Percentiles rank a stretch among this genome's conserved stretches.
phyloP scores from a whole-genome alignment of 2,888 invertebrate genomes.

The Zygogramma bicolorata region DNA sequence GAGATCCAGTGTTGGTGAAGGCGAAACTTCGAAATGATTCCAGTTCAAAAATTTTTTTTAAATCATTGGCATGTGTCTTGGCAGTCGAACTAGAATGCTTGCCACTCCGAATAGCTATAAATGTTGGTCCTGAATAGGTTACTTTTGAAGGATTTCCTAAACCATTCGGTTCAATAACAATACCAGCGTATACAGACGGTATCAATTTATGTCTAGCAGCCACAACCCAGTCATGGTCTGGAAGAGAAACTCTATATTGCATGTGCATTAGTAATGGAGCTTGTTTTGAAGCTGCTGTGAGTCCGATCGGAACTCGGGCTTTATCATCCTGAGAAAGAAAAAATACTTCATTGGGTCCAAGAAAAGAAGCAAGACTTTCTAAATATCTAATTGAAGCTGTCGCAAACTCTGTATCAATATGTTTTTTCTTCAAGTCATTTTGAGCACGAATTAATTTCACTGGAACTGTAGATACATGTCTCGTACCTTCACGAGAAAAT shows the following conservation, averaged over 20 bases:
- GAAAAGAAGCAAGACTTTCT: conserved; percentile 46
- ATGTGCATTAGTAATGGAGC: conserved; percentile 36
- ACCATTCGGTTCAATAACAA: conserved; percentile 46
- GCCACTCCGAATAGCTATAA: conserved; percentile 58
- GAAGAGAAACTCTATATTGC: conserved; percentile 42
- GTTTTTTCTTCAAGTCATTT: conserved; percentile 22
- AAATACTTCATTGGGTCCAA: not conserved
- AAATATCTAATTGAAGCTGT: conserved; percentile 49
- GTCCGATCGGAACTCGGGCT: conserved; percentile 8
- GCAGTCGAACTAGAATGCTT: conserved; percentile 45
- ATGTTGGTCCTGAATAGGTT: conserved; percentile 63
- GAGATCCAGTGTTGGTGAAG: not conserved
- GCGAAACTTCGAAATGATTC: not conserved
- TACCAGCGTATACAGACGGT: conserved; percentile 45
- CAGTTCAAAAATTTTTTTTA: conserved; percentile 31
- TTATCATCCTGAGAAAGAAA: conserved; percentile 16
- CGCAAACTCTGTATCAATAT: conserved; percentile 53
- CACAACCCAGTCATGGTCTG: conserved; percentile 48
- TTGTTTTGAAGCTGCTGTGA: conserved; percentile 16
- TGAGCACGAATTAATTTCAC: conserved; percentile 35
- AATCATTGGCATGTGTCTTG: conserved; percentile 38
- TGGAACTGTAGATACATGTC: not conserved
- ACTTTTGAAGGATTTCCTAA: conserved; percentile 57
- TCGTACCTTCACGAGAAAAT: conserved; percentile 48
- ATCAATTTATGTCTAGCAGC: conserved; percentile 46